phyloP scores from a whole-genome alignment of 2,113 vertebrate species.

The Psettodes erumei region DNA sequence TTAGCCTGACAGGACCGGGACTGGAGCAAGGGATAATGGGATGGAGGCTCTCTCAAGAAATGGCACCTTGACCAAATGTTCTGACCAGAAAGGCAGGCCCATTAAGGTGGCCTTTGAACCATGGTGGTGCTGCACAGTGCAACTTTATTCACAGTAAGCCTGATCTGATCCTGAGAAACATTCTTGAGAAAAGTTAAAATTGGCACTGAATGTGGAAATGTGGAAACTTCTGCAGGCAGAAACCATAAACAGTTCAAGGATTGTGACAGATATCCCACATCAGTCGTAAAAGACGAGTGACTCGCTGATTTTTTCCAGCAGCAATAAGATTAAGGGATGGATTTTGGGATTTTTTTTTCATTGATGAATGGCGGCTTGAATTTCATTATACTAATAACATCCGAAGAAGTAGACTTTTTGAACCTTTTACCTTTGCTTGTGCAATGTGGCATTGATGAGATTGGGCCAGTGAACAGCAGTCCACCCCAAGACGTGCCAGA shows the following conservation, averaged over 20 bases:
- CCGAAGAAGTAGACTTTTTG: slow-evolving; percentile 37
- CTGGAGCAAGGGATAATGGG: slow-evolving; percentile 33
- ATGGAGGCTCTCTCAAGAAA: slow-evolving; percentile 37
- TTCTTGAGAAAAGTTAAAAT: slow-evolving; percentile 28
- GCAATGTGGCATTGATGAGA: slow-evolving; percentile 22
- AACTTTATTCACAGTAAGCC: slow-evolving; percentile 10
- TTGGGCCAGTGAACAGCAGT: slow-evolving; percentile 17
- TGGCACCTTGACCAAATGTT: slow-evolving; percentile 70
- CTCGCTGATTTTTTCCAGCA: slow-evolving; percentile 39
- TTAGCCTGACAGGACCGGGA: slow-evolving; percentile 63
- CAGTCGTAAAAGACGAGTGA: slow-evolving; percentile 50
- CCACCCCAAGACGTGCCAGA: slow-evolving; percentile 28
- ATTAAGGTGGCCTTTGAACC: slow-evolving; percentile 33
- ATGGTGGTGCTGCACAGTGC: not conserved
- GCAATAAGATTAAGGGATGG: slow-evolving; percentile 38
- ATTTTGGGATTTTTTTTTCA: slow-evolving; percentile 21
- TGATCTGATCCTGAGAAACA: slow-evolving; percentile 31
- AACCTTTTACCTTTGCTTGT: slow-evolving; percentile 21
- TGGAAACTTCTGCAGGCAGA: slow-evolving; percentile 43
- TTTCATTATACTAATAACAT: slow-evolving; percentile 58
- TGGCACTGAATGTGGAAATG: slow-evolving; percentile 44
- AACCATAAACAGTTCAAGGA: slow-evolving; percentile 40
- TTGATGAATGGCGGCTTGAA: slow-evolving; percentile 32
- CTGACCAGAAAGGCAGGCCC: slow-evolving; percentile 32
- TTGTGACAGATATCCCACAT: slow-evolving; percentile 48